These are phyloP conservation scores for Sparidentex hasta DNA, from an alignment of 2,797 vertebrate genomes.

Conservation along the genomic window DNA sequence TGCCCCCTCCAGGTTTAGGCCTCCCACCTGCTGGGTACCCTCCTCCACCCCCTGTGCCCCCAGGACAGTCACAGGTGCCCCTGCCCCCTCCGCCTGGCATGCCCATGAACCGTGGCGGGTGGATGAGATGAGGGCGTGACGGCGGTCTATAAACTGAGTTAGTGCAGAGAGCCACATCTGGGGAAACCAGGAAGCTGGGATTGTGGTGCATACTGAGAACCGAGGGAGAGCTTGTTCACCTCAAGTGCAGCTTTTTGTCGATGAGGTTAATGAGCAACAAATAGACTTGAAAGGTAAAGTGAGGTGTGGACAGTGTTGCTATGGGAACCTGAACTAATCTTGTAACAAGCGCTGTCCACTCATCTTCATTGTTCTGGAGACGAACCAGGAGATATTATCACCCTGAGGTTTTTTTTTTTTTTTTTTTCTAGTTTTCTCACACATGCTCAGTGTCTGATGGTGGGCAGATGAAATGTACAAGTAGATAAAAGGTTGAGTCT, in stretches of 20 bases:
- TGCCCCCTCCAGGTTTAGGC: conserved; percentile 92
- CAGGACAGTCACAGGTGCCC: conserved; percentile 93
- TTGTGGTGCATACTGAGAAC: conserved; percentile 18
- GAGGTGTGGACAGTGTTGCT: conserved; percentile 31
- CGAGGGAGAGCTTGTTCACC: conserved; percentile 4
- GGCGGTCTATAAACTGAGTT: conserved; percentile 26
- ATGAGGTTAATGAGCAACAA: conserved; percentile 8
- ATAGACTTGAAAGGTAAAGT: conserved; percentile 26
- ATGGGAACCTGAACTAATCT: conserved; percentile 27
- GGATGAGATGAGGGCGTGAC: conserved; percentile 90
- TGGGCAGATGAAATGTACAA: conserved; percentile 3
- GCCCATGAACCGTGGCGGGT: conserved; percentile 92
- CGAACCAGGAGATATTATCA: conserved; percentile 17
- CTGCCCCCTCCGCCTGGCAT: conserved; percentile 93
- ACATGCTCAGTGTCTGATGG: not conserved
- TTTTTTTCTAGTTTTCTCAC: conserved; percentile 12
- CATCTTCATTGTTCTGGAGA: conserved; percentile 7
- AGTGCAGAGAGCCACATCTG: conserved; percentile 4
- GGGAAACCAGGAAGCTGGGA: conserved; percentile 21
- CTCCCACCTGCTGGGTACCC: conserved; percentile 93
- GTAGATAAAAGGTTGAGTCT: not conserved
- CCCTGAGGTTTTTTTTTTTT: not conserved
- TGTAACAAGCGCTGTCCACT: conserved; percentile 29
- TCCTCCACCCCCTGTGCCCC: conserved; percentile 91
- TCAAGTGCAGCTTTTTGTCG: not conserved